phyloP scores from a whole-genome alignment of 2,888 invertebrate genomes.

The Limulus polyphemus region DNA sequence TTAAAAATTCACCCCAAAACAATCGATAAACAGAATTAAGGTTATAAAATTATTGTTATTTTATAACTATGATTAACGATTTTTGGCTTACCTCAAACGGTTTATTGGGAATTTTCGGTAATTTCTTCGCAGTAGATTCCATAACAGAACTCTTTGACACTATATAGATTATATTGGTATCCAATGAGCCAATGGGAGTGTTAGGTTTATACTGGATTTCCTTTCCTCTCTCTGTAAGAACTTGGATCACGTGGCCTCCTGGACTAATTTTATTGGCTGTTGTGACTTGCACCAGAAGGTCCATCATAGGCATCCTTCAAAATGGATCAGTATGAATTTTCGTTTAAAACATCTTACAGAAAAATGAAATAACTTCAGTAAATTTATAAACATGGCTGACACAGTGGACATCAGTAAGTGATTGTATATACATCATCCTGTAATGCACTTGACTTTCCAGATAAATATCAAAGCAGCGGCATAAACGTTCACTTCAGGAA shows the following conservation, averaged over 20 bases:
- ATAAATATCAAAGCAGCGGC: too few relatives aligned
- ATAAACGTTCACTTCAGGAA: too few relatives aligned
- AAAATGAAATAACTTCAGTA: too few relatives aligned
- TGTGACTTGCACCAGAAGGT: conserved; percentile 56
- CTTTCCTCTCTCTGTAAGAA: conserved; percentile 46
- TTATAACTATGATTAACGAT: neutral
- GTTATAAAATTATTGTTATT: neutral
- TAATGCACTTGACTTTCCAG: too few relatives aligned
- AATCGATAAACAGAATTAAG: neutral
- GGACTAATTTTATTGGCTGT: conserved; percentile 46
- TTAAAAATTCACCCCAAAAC: neutral
- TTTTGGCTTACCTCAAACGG: conserved; percentile 44
- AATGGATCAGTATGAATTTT: neutral
- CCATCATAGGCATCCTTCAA: conserved; percentile 61
- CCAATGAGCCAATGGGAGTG: conserved; percentile 53
- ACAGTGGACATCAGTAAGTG: too few relatives aligned
- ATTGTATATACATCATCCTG: too few relatives aligned
- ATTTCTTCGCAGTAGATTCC: conserved; percentile 23
- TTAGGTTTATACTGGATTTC: conserved; percentile 55
- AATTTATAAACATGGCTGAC: too few relatives aligned
- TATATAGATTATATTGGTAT: conserved; percentile 42
- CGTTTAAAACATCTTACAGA: too few relatives aligned
- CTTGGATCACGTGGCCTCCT: conserved; percentile 50
- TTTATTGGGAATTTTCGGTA: conserved; percentile 38
- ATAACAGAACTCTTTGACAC: conserved; percentile 38